Percentiles rank a stretch among this genome's conserved stretches.
Evolutionary conservation across 2,113 vertebrate species (phyloP).

Genomic region (Rhinichthys klamathensis): DNA sequence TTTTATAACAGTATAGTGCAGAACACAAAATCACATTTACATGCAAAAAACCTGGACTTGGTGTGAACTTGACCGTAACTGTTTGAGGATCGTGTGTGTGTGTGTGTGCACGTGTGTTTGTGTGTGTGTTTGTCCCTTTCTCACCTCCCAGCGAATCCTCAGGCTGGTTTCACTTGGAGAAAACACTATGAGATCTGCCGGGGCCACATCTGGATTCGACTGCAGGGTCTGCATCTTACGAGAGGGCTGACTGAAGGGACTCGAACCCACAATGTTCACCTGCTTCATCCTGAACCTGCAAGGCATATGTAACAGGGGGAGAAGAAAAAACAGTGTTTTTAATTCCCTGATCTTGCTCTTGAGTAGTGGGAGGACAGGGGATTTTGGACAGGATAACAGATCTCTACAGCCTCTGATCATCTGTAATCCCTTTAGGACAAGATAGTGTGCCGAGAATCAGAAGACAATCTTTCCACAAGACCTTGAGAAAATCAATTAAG

Average conservation of each 20-base stretch:
- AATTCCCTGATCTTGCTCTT: constrained; percentile 16
- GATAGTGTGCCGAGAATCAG: constrained; percentile 32
- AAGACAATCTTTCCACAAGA: constrained; percentile 36
- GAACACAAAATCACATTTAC: background rate
- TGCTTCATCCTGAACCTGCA: constrained; percentile 91
- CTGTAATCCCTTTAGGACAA: constrained; percentile 37
- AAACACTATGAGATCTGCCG: constrained; percentile 81
- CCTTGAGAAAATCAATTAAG: constrained; percentile 18
- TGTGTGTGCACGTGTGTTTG: no score
- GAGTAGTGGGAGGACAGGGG: constrained; percentile 27
- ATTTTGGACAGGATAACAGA: constrained; percentile 32
- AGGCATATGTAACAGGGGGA: background rate
- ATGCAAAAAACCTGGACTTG: background rate
- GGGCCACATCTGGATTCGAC: constrained; percentile 85
- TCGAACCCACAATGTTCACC: constrained; percentile 87
- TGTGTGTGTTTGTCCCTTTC: constrained; percentile 45
- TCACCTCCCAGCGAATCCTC: constrained; percentile 88
- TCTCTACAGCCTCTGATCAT: constrained; percentile 39
- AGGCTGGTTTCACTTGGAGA: constrained; percentile 91
- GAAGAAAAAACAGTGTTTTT: background rate
- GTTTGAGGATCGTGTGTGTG: background rate
- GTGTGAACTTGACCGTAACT: background rate
- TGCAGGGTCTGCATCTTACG: constrained; percentile 92
- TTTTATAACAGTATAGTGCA: background rate
- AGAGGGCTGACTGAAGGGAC: constrained; percentile 85